Percentiles rank a stretch among this genome's conserved stretches.
phyloP scores from a whole-genome alignment of 2,888 invertebrate species.

The Limenitis camilla region DNA sequence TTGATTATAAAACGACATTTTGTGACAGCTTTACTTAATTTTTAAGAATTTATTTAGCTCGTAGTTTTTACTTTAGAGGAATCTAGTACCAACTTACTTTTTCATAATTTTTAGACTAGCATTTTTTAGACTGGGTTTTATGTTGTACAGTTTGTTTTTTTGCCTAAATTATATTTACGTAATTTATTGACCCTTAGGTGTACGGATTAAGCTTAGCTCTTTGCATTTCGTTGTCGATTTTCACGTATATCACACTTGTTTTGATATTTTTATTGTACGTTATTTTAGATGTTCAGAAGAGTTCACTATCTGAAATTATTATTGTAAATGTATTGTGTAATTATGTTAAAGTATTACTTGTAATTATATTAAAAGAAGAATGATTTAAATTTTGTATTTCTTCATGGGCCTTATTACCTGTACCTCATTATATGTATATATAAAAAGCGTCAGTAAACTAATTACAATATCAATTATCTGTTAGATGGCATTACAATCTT shows the following conservation, averaged over 20 bases:
- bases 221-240: slow-evolving; percentile 65
- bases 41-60: slow-evolving; percentile 43
- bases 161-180: slow-evolving; percentile 72
- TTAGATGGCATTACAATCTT: too few relatives aligned
- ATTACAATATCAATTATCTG: too few relatives aligned
- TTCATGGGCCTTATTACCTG: slow-evolving; percentile 23
- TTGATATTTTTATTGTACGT: slow-evolving; percentile 47
- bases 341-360: slow-evolving; percentile 74
- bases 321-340: slow-evolving; percentile 72
- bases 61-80: slow-evolving; percentile 25
- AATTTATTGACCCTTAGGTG: slow-evolving; percentile 62
- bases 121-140: slow-evolving; percentile 32
- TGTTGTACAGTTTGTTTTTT: slow-evolving; percentile 61
- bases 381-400: slow-evolving; percentile 60
- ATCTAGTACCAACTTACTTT: slow-evolving; percentile 25
- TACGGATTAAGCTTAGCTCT: slow-evolving; percentile 59
- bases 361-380: slow-evolving; percentile 71
- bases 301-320: slow-evolving; percentile 57
- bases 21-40: slow-evolving; percentile 65
- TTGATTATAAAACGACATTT: slow-evolving; percentile 19
- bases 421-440: slow-evolving; percentile 19
- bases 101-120: slow-evolving; percentile 21
- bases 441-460: too few relatives aligned
- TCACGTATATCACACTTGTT: slow-evolving; percentile 58
- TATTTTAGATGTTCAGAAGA: slow-evolving; percentile 39